phyloP scores from a whole-genome alignment of 1,140 invertebrate species.

The Brachystomella parvula region DNA sequence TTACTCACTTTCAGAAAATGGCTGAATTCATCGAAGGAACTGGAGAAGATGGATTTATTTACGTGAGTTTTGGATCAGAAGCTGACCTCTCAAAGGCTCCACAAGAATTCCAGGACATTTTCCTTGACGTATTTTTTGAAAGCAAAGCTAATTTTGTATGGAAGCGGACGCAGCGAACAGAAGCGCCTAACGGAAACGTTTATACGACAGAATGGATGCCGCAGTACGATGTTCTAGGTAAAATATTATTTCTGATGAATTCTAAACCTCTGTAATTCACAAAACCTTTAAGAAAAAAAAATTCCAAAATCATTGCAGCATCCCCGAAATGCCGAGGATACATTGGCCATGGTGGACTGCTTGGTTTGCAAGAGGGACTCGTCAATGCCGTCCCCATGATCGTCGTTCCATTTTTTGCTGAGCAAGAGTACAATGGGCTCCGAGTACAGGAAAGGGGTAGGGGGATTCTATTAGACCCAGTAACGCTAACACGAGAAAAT shows the following conservation, averaged over 20 bases:
- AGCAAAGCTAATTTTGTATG: background rate
- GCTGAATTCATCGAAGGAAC: constrained; percentile 46
- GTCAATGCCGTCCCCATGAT: constrained; percentile 17
- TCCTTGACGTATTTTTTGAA: background rate
- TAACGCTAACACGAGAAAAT: background rate
- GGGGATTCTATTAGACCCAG: background rate
- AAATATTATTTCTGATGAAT: no score
- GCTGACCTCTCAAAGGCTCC: background rate
- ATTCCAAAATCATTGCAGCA: background rate
- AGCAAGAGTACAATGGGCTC: constrained; percentile 26
- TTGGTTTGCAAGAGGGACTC: constrained; percentile 19
- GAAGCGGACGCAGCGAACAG: constrained; percentile 43
- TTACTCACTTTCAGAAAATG: constrained; percentile 42
- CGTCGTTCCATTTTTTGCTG: constrained; percentile 22
- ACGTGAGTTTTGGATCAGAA: background rate
- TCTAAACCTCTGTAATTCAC: no score
- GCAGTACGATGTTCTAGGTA: constrained; percentile 63
- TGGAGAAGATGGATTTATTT: constrained; percentile 34
- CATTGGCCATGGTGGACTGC: constrained; percentile 26
- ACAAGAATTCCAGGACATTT: background rate
- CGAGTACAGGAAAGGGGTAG: background rate
- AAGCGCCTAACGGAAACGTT: constrained; percentile 60
- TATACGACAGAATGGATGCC: constrained; percentile 65
- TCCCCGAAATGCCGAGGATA: constrained; percentile 25
- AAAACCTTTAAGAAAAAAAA: no score